Conservation (phyloP, 2,113 vertebrate species). For the Cyprinodon variegatus region DNA sequence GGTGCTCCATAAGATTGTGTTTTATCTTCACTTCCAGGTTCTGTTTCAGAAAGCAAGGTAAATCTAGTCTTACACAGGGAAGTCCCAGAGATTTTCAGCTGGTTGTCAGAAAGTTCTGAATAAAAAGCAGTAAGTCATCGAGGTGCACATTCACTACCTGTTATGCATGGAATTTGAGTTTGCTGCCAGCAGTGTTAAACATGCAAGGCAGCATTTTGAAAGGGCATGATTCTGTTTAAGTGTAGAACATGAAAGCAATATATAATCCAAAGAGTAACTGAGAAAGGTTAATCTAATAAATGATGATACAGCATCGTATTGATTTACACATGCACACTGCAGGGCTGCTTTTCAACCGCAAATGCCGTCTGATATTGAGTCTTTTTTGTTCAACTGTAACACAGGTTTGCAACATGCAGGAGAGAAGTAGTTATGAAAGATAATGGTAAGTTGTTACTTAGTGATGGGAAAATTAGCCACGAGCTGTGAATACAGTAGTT, state of each 20-base stretch:
- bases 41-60: too few species aligned
- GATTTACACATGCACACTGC: conserved; percentile 4
- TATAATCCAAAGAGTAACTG: neutral
- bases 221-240: neutral
- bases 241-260: neutral
- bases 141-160: neutral
- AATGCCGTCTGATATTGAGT: neutral
- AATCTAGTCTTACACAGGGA: too few species aligned
- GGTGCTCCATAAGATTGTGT: too few species aligned
- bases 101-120: neutral
- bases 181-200: neutral
- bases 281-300: neutral
- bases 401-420: neutral
- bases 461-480: too few species aligned
- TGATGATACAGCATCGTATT: neutral
- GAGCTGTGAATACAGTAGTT: too few species aligned
- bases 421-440: neutral
- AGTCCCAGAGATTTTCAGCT: neutral
- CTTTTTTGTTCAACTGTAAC: neutral
- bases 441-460: neutral
- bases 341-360: neutral
- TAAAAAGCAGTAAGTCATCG: neutral
- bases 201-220: neutral
- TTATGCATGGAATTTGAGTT: neutral
- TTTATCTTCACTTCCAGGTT: too few species aligned